Base-by-base conservation (phyloP, 2,113 vertebrate genomes). In the Salminus brasiliensis region DNA sequence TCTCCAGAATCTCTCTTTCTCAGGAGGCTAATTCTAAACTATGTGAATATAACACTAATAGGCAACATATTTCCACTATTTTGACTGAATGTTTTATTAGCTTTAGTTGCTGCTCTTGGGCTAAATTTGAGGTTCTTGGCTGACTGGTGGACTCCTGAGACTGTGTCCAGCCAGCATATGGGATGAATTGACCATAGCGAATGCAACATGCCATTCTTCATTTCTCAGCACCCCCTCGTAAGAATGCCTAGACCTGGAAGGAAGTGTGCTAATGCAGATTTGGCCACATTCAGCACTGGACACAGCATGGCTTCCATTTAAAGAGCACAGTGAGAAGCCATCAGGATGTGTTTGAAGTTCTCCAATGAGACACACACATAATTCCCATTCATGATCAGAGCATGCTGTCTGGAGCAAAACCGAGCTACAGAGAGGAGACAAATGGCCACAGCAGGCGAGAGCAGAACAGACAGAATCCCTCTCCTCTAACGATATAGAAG, bases 131-230 rank as follows among this genome's bases (percentile, higher is more conserved):
- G 47, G 30, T 30, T 71, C 39, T 67, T 63, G 59, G 36, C 27
- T 74, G 63, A 13, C 23, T 47, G 47, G 39, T 53, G n/a, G 4
- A 29, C 59, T 30, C 25, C 45, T 52, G 47, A 32, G 27, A 41
- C 27, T 16, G 34, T 10, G 68, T 81, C 76, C 80, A 82, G 72
- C 52, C 49, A 32, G 75, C 74, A 80, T 80, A 74, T 85, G 74
- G 81, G 36, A 83, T 78, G 65, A 83, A 85, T 77, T 75, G 78
- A 78, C 57, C 66, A 65, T 72, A 76, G 71, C 68, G 2, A 83
- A 81, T 78, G 36, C 67, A 85, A 85, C 78, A 83, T 73, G 68
- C 47, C 25, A 34, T 49, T 75, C 52, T 76, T 59, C 32, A 59
- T 65, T 55, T 52, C 68, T 30, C 21, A 43, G 45, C 29, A 43